Conservation (phyloP, 2,888 invertebrate genomes). For the Diogma glabrata region DNA sequence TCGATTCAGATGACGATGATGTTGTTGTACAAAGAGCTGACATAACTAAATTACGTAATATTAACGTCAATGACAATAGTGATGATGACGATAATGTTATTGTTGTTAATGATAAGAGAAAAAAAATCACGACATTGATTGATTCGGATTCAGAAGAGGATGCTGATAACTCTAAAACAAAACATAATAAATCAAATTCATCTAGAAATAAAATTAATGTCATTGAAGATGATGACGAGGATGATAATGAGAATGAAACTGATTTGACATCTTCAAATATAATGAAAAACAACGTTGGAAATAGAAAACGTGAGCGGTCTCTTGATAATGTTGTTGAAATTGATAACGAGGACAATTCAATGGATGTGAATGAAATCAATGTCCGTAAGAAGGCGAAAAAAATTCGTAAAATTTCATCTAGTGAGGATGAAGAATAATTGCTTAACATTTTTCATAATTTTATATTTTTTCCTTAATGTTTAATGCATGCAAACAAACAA, state of each 20-base stretch:
- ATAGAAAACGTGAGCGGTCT: background rate
- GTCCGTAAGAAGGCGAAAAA: conserved; percentile 6
- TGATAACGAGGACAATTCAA: conserved; percentile 23
- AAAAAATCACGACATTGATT: conserved; percentile 5
- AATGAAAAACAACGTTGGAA: conserved; percentile 23
- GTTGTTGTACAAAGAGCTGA: background rate
- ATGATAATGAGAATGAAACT: conserved; percentile 17
- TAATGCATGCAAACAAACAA: too few relatives aligned
- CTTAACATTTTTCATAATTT: too few relatives aligned
- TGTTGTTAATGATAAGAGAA: conserved; percentile 11
- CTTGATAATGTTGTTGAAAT: conserved; percentile 17
- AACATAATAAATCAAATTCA: too few relatives aligned
- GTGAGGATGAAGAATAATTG: background rate
- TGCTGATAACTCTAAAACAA: too few relatives aligned
- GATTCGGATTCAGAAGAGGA: too few relatives aligned
- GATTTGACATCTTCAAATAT: conserved; percentile 18
- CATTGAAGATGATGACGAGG: conserved; percentile 12
- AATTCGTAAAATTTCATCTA: conserved; percentile 1
- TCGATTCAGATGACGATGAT: conserved; percentile 22
- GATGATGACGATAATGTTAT: conserved; percentile 15
- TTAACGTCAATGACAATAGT: conserved; percentile 15
- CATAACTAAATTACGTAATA: background rate
- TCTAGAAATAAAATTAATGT: too few relatives aligned
- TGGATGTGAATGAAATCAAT: background rate
- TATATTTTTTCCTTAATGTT: too few relatives aligned